phyloP scores from a whole-genome alignment of 2,888 invertebrate species.

The Sesia bembeciformis region DNA sequence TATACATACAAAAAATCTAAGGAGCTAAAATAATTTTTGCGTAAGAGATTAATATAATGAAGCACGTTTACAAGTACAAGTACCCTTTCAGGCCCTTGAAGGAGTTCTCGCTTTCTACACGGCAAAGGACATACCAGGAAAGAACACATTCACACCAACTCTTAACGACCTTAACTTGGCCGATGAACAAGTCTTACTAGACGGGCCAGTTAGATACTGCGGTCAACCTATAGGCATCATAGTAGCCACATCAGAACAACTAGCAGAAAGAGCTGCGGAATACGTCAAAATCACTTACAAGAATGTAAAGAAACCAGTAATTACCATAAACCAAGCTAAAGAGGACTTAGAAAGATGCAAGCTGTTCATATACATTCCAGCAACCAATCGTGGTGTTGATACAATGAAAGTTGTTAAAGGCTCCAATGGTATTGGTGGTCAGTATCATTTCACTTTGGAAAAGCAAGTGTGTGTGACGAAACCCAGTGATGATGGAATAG shows the following conservation, averaged over 20 bases:
- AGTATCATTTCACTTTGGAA: slow-evolving; percentile 85
- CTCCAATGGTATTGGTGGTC: slow-evolving; percentile 64
- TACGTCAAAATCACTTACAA: slow-evolving; percentile 61
- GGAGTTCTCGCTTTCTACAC: slow-evolving; percentile 75
- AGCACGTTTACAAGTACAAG: too few species aligned
- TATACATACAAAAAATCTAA: too few species aligned
- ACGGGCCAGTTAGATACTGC: slow-evolving; percentile 63
- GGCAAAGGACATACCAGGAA: slow-evolving; percentile 77
- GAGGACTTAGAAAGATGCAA: neutral
- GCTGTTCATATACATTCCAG: neutral
- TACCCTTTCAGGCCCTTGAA: neutral
- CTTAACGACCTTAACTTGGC: slow-evolving; percentile 6
- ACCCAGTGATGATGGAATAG: slow-evolving; percentile 81
- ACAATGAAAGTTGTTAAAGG: slow-evolving; percentile 54
- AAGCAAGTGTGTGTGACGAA: slow-evolving; percentile 75
- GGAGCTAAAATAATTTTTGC: too few species aligned
- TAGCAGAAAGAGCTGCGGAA: slow-evolving; percentile 73
- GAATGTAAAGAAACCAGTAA: slow-evolving; percentile 26
- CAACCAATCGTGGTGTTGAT: slow-evolving; percentile 12
- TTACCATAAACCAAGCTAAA: slow-evolving; percentile 30
- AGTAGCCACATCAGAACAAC: slow-evolving; percentile 71
- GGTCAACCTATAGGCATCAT: slow-evolving; percentile 82
- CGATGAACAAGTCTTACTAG: slow-evolving; percentile 52
- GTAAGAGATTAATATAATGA: too few species aligned
- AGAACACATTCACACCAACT: slow-evolving; percentile 35